phyloP scores from a whole-genome alignment of 2,888 invertebrate genomes.

The Leucophenga montana region DNA sequence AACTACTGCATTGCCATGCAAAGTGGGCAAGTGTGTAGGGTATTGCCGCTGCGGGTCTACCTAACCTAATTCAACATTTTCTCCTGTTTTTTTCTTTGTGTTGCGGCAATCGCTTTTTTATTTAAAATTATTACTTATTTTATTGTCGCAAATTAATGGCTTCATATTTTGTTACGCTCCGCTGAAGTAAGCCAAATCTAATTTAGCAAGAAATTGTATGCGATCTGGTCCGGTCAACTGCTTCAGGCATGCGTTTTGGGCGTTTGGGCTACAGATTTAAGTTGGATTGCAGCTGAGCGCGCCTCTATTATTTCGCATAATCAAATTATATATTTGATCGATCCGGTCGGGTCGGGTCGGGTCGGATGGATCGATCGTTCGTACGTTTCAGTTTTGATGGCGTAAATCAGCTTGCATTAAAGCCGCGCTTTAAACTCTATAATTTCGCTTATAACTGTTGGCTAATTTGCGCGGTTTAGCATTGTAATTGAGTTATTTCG shows the following conservation, averaged over 20 bases:
- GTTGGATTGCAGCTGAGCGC: too few species aligned
- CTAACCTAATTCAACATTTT: too few species aligned
- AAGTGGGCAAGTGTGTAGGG: neutral
- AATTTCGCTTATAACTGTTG: slow-evolving; percentile 47
- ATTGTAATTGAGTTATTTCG: slow-evolving; percentile 46
- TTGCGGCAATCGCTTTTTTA: too few species aligned
- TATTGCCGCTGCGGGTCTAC: too few species aligned
- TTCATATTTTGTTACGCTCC: slow-evolving; percentile 28
- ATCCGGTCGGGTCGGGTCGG: neutral
- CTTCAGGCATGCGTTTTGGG: slow-evolving; percentile 23
- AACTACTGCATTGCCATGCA: too few species aligned
- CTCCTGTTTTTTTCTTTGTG: slow-evolving; percentile 6
- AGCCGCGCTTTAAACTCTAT: slow-evolving; percentile 54
- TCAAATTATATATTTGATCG: slow-evolving; percentile 58
- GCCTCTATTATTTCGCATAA: slow-evolving; percentile 64
- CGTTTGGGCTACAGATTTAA: too few species aligned
- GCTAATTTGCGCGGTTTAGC: slow-evolving; percentile 23
- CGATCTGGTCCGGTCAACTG: slow-evolving; percentile 35
- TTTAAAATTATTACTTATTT: slow-evolving; percentile 45
- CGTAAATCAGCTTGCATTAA: slow-evolving; percentile 42
- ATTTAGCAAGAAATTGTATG: slow-evolving; percentile 51
- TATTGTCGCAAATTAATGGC: slow-evolving; percentile 62
- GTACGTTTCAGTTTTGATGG: slow-evolving; percentile 15
- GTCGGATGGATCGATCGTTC: neutral
- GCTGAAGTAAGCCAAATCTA: slow-evolving; percentile 26